phyloP scores from a whole-genome alignment of 2,888 invertebrate species.

The Drosophila mimica region DNA sequence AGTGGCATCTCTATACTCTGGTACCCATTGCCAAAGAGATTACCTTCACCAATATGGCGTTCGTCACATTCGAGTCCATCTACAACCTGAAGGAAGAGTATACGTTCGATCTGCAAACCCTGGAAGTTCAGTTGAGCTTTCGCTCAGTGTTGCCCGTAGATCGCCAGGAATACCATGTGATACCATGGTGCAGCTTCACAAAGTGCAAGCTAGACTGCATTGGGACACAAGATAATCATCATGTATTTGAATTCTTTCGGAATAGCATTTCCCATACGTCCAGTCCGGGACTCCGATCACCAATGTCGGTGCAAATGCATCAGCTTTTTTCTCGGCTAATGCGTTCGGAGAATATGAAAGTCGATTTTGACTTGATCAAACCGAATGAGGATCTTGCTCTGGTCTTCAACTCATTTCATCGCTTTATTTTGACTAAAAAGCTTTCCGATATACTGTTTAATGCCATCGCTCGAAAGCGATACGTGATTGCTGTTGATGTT shows the following conservation, averaged over 20 bases:
- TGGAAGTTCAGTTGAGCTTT: constrained; percentile 52
- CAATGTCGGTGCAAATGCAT: constrained; percentile 51
- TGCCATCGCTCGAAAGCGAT: constrained; percentile 47
- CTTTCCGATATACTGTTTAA: constrained; percentile 52
- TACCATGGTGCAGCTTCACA: constrained; percentile 57
- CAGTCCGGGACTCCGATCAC: constrained; percentile 51
- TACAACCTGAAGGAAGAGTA: constrained; percentile 62
- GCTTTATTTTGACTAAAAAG: constrained; percentile 64
- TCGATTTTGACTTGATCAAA: constrained; percentile 52
- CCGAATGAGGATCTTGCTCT: constrained; percentile 46
- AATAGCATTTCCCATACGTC: neutral
- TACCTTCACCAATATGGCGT: constrained; percentile 67
- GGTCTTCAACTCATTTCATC: constrained; percentile 73
- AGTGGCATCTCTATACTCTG: constrained; percentile 78
- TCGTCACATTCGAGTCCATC: constrained; percentile 73
- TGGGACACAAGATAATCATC: constrained; percentile 40
- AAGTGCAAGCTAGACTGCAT: constrained; percentile 47
- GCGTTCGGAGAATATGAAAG: constrained; percentile 52
- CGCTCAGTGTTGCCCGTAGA: constrained; percentile 44
- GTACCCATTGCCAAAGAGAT: constrained; percentile 70
- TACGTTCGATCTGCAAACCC: constrained; percentile 11
- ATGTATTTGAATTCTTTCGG: constrained; percentile 63
- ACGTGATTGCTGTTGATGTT: constrained; percentile 63
- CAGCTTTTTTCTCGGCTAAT: constrained; percentile 46
- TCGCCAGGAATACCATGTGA: constrained; percentile 38